Base-by-base conservation (phyloP, 1,140 invertebrate genomes). In the Drosophila kohkoa region DNA sequence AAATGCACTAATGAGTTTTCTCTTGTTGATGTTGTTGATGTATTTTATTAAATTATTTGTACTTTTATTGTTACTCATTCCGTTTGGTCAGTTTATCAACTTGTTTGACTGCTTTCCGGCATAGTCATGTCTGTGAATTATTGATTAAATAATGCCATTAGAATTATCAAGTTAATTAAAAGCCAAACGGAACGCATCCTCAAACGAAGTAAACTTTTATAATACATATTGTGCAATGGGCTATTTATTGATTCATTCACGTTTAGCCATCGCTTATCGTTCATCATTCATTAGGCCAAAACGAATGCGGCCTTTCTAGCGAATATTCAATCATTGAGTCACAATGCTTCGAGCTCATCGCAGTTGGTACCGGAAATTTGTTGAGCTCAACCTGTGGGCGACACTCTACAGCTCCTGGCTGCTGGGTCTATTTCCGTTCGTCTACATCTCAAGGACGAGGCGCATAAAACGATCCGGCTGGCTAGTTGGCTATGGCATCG, bases 391-490 rank as follows among this genome's bases (percentile, higher is more conserved):
- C 0, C 13, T 78, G 5, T 66, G 58, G 35, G 59, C 32, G 0
- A 46, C 68, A 10, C 46, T 82, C 7, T 87, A 82, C 15, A 20
- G 30, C n/a, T 86, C 82, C 7, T 87, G 71, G 75, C 20, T 46
- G 1, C 63, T 86, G 1, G 82, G 82, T 0, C 35, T 87, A 11
- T 73, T 87, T 20, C 82, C 83, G 1, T 87, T 77, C 48, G 64
- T 70, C 15, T 87, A 73, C 51, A 48, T 54, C 35, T 8, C 10
- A 3, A 51, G 48, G 35, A 79, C 20, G 15, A 25, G 58, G n/a
- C 54, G 62, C 48, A 8, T 88, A 25, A 30, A 41, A 51, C 64
- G 68, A 5, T 82, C 83, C 6, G 54, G 45, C 11, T 88, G 79
- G 68, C 20, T 88, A 7, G 20, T 87, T 51, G 79, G 8, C 1